phyloP scores from a whole-genome alignment of 2,113 vertebrate species.

The Genyomyrus donnyi region DNA sequence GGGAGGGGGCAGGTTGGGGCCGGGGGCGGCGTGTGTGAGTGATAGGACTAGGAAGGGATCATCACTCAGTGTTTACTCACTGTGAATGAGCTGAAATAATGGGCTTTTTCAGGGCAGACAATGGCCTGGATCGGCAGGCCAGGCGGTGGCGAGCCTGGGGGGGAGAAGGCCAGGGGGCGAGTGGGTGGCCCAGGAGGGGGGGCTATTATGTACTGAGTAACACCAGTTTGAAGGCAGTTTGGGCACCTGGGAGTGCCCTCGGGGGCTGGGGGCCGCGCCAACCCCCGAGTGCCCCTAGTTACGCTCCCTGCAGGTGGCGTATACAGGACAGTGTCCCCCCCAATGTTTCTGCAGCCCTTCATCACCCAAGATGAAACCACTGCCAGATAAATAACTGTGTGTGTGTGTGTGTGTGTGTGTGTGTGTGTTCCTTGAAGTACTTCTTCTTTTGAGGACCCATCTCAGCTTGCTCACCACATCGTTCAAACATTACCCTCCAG shows the following conservation, averaged over 20 bases:
- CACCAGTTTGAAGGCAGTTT: constrained; percentile 55
- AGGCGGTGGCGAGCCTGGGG: constrained; percentile 48
- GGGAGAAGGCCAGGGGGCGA: constrained; percentile 52
- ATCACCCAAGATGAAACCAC: background rate
- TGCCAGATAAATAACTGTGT: background rate
- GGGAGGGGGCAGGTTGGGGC: constrained; percentile 36
- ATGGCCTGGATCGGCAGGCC: constrained; percentile 53
- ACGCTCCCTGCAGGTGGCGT: constrained; percentile 51
- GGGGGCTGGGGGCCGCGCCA: constrained; percentile 51
- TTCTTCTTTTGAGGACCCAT: background rate
- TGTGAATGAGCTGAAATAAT: constrained; percentile 75
- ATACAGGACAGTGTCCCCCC: constrained; percentile 46
- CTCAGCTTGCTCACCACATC: too few species aligned
- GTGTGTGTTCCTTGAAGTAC: background rate
- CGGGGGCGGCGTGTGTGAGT: constrained; percentile 23
- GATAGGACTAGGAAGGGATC: constrained; percentile 46
- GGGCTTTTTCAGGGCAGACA: constrained; percentile 63
- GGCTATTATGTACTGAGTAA: constrained; percentile 48
- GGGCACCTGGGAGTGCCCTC: constrained; percentile 75
- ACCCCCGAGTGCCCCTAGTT: constrained; percentile 31
- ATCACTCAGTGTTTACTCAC: constrained; percentile 71
- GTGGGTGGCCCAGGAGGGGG: constrained; percentile 32
- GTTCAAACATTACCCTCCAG: too few species aligned
- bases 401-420: constrained; percentile 48
- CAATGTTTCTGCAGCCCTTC: background rate